Evolutionary conservation across 2,797 vertebrate genomes (phyloP), one percentile per base, ranked within the genome.

Genomic region (Alfaro cultratus): DNA sequence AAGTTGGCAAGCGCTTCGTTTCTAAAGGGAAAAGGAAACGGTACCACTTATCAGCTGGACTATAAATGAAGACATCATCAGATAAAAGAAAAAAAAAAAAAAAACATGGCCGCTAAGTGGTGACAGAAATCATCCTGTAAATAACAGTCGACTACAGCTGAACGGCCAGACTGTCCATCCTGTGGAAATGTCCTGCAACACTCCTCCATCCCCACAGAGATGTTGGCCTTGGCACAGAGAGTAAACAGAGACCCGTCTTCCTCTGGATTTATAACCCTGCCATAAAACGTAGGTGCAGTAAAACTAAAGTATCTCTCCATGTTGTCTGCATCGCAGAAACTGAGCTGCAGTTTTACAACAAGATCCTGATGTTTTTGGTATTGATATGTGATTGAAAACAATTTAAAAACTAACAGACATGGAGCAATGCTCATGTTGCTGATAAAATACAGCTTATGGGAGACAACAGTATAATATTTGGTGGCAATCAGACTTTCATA

Each of bases 1-100:
- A 88, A 79, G 78, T 88, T 92, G 77, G 80, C 34, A 8, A 87
- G 5, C 0, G 74, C 77, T 73, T 95, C 94, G 1, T 95, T 94
- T 81, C 96, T 96, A 70, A 81, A 57, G 53, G 70, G 91, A 87
- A 87, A 67, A 31, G 47, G 47, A 81, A 81, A 87, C 49, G 83
- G 39, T 1, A 34, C 46, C 2, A 78, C 23, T 6, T 3, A 39
- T 85, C 72, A 85, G 11, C 72, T 34, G 2, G 11, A 41, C 39
- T 16, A 26, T 47, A 39, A 55, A 71, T 80, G 15, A n/a, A 23
- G 4, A 60, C 57, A n/a, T 41, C 34, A 39, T 45, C n/a, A 45
- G 11, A 31, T 16, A 6, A 23, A 34, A 4, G 47, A 45, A 64
- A 76, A 73, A 12, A 2, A 45, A 62, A 67, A 39, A 23, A 9